Base-by-base conservation (phyloP, 2,888 invertebrate species). In the Oscheius sp. region DNA sequence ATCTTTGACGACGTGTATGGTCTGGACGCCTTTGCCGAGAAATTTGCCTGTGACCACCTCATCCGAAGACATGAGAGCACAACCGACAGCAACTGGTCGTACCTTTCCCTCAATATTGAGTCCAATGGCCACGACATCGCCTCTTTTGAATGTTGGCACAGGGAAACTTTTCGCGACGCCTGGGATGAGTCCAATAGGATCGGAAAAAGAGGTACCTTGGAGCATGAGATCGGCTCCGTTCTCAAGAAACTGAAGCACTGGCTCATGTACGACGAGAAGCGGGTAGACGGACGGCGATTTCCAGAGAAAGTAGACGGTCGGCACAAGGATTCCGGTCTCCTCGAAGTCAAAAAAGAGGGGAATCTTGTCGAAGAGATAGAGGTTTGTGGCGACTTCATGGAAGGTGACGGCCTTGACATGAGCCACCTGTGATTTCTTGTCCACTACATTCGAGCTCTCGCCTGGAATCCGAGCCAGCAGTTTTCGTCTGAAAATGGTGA, bases 211-310 rank as follows among this genome's bases (percentile, higher is more conserved):
- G 21, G 13, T 71, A 84, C 86, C 87, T 13, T 86, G 87, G 3
- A 87, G 73, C 87, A 87, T 87, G n/a, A 87, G 72, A 75, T 87
- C 87, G 0, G 87, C 87, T 32, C 87, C 87, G 63, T 84, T 87
- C 57, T 85, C 83, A 9, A 87, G 74, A 57, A 76, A 85, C 5
- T 70, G 72, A 7, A 86, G 70, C 9, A 85, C 86, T 9, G 76
- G 74, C 37, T 81, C 79, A 55, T 79, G 84, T 4, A 88, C 81
- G 21, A 86, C 70, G 1, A 87, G 48, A 1, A 79, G 79, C 13
- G 87, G 86, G 60, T 78, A 84, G 2, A 75, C 70, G 5, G 60
- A 70, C 2, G 83, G 83, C 58, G 71, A 74, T 13, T 73, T 57
- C 87, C 87, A 87, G 35, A 78, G 35, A 57, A 63, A 82, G 62